These are phyloP conservation scores for Pseudomugil tenellus DNA, from an alignment of 2,797 vertebrate genomes.

Conservation along the genomic window DNA sequence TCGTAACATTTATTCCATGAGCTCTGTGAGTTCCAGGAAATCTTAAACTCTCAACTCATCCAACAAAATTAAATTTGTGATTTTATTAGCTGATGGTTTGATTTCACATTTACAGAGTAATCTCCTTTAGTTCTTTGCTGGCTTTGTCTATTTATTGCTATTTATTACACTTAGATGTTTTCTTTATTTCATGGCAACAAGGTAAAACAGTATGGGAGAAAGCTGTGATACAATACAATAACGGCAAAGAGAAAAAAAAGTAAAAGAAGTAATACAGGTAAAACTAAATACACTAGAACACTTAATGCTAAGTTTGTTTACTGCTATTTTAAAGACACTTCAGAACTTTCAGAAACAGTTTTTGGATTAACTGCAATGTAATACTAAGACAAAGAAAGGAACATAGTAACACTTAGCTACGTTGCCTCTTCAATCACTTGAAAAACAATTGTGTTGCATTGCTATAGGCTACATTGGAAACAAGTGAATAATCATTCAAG, in stretches of 20 bases:
- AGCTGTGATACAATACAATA: background rate
- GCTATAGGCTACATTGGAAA: background rate
- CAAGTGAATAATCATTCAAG: background rate
- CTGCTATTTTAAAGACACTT: background rate
- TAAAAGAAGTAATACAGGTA: background rate
- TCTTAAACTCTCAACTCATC: conserved; percentile 14
- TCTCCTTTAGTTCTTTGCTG: background rate
- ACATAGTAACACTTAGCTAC: too few species aligned
- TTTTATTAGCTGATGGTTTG: background rate
- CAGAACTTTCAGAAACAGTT: background rate
- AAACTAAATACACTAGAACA: background rate
- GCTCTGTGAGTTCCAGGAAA: too few species aligned
- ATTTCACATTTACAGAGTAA: background rate
- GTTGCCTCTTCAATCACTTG: background rate
- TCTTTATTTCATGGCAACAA: background rate
- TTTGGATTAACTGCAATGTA: background rate
- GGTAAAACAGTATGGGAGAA: background rate
- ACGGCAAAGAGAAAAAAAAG: background rate
- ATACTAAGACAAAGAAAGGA: background rate
- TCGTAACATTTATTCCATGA: conserved; percentile 15
- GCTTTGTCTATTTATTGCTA: background rate
- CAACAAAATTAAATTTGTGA: background rate
- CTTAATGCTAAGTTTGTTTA: background rate
- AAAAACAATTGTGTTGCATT: conserved; percentile 1
- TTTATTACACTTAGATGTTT: background rate